Percentiles rank a stretch among this genome's conserved stretches.
Evolutionary conservation across 2,797 vertebrate species (phyloP).

Genomic region (Delichon dasypus): DNA sequence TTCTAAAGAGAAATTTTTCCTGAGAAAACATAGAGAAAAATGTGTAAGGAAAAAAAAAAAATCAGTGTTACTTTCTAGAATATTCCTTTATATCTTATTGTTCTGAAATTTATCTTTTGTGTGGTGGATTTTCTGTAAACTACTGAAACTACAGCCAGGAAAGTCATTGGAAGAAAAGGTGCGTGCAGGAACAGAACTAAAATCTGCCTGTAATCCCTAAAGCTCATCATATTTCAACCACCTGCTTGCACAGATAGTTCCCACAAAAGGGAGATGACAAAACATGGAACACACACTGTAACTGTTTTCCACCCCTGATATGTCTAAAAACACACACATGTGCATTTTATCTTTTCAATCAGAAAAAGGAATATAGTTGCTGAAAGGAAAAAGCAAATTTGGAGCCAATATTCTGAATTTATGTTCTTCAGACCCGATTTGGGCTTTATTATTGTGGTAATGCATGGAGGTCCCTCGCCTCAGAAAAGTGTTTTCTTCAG

Average conservation of each 20-base stretch:
- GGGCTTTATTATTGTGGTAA: neutral
- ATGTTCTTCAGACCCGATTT: neutral
- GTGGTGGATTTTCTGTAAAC: neutral
- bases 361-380: neutral
- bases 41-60: neutral
- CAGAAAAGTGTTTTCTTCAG: neutral
- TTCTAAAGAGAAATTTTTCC: neutral
- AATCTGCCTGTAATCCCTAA: neutral
- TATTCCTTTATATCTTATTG: neutral
- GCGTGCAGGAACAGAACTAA: neutral
- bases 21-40: neutral
- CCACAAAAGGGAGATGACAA: neutral
- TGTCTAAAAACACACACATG: neutral
- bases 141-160: neutral
- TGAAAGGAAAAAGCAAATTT: neutral
- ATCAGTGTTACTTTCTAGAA: neutral
- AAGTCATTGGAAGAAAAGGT: neutral
- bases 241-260: neutral
- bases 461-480: neutral
- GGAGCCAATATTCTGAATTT: neutral
- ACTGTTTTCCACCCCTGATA: neutral
- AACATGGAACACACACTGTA: neutral
- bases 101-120: neutral
- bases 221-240: neutral
- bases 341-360: neutral